Base-by-base conservation (phyloP, 1,140 invertebrate genomes). In the Trinorchestia longiramus region DNA sequence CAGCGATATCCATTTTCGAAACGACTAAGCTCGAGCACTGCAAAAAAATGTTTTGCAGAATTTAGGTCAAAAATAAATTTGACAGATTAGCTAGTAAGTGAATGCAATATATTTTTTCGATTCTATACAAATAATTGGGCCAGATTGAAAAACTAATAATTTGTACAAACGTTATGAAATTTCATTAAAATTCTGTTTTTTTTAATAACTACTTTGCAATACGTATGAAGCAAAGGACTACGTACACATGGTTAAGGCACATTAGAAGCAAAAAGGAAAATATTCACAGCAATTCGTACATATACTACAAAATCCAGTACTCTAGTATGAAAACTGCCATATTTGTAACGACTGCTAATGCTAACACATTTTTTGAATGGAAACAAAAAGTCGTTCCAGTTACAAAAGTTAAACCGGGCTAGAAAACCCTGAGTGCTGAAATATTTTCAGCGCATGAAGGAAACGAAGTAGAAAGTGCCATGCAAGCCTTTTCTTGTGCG, bases 401-500 rank as follows among this genome's bases (percentile, higher is more conserved):
- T 23, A 77, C 6, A 77, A 36, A 77, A 77, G 62, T 77, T 36
- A 23, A 77, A 28, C 62, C 62, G 36, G 62, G 62, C 28, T 28
- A 28, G 11, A 77, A 77, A 77, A 77, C 62, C 15, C 15, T 3
- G 62, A 77, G 28, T 28, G 28, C 11, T 23, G 1, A 36, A 3
- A 77, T 28, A 36, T 23, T 77, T 53, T 77, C 15, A 77, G 62
- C 62, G 36, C 62, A 77, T 77, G 62, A 91, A 91, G 41, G 41
- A 15, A 91, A 43, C 28, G 88, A 91, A 91, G 41, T 91, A 42
- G 88, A 91, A 91, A 91, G 88, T 91, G 88, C 41, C 0, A 91
- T 19, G 88, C 43, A 36, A 42, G 88, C 0, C 88, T 91, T 91
- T 41, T 91, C 28, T 77, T 19, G 62, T 36, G 62, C 88, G 88